A percentile compares a stretch with the other conserved stretches of the same genome.
These are phyloP conservation scores for Danionella cerebrum DNA, from an alignment of 2,113 vertebrate species.

Conservation along the genomic window DNA sequence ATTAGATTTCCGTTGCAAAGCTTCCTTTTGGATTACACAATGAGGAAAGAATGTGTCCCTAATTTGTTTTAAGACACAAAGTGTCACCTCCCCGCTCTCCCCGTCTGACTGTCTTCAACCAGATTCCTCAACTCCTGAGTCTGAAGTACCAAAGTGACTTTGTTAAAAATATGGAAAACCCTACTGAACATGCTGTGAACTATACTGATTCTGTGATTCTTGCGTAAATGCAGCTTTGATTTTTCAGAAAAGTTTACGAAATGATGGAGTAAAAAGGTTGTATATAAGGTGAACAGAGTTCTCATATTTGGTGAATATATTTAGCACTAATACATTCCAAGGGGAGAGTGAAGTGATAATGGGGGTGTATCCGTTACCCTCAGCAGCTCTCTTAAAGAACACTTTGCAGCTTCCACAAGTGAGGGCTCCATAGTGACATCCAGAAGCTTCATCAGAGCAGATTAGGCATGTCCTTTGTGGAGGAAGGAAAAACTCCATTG, in stretches of 20 bases:
- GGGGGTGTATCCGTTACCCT: conserved; percentile 72
- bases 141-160: not conserved
- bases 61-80: not conserved
- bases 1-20: not conserved
- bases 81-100: not conserved
- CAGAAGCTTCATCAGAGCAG: conserved; percentile 94
- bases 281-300: not conserved
- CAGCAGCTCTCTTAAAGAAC: conserved; percentile 97
- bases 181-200: not conserved
- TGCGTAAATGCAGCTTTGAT: not conserved
- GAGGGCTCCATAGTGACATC: conserved; percentile 95
- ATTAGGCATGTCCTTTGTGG: conserved; percentile 93
- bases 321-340: not conserved
- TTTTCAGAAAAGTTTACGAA: no score
- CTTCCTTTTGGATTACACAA: not conserved
- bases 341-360: not conserved
- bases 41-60: not conserved
- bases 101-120: not conserved
- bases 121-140: not conserved
- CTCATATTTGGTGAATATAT: not conserved
- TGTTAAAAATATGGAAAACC: not conserved
- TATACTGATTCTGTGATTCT: not conserved
- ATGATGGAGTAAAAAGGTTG: no score
- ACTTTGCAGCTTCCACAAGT: conserved; percentile 99
- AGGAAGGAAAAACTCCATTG: conserved; percentile 95